Evolutionary conservation across 1,140 invertebrate species (phyloP).

Genomic region (Bombus cullumanus): DNA sequence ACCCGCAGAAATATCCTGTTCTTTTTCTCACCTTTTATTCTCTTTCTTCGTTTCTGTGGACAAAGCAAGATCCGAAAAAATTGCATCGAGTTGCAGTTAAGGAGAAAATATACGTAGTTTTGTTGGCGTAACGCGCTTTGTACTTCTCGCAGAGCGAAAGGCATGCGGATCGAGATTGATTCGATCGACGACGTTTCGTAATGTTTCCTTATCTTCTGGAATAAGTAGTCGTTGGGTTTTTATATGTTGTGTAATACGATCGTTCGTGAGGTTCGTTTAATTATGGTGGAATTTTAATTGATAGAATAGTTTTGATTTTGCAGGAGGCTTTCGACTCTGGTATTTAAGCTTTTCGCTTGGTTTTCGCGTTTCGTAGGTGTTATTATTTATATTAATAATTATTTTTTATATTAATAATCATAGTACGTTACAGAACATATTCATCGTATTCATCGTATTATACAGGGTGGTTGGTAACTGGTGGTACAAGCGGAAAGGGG

Average conservation of each 20-base stretch:
- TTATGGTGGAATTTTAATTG: not conserved
- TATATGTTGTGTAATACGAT: not conserved
- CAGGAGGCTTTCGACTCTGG: too few relatives aligned
- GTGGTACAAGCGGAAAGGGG: too few relatives aligned
- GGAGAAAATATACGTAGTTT: not conserved
- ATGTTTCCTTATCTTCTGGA: not conserved
- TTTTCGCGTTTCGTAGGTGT: too few relatives aligned
- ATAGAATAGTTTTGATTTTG: too few relatives aligned
- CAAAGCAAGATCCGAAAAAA: constrained; percentile 5
- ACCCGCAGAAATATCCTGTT: not conserved
- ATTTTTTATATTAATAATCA: too few relatives aligned
- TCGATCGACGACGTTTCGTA: not conserved
- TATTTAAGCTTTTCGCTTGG: too few relatives aligned
- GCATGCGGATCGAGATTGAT: not conserved
- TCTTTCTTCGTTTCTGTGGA: not conserved
- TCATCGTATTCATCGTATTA: too few relatives aligned
- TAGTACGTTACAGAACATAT: too few relatives aligned
- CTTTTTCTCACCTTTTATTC: too few relatives aligned
- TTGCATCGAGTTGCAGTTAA: not conserved
- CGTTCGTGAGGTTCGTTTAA: not conserved
- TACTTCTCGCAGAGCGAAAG: not conserved
- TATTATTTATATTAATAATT: too few relatives aligned
- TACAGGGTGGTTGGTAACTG: too few relatives aligned
- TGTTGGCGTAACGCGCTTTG: not conserved
- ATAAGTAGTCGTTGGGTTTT: not conserved